phyloP scores from a whole-genome alignment of 1,140 invertebrate species.

The Antheraea mylitta region DNA sequence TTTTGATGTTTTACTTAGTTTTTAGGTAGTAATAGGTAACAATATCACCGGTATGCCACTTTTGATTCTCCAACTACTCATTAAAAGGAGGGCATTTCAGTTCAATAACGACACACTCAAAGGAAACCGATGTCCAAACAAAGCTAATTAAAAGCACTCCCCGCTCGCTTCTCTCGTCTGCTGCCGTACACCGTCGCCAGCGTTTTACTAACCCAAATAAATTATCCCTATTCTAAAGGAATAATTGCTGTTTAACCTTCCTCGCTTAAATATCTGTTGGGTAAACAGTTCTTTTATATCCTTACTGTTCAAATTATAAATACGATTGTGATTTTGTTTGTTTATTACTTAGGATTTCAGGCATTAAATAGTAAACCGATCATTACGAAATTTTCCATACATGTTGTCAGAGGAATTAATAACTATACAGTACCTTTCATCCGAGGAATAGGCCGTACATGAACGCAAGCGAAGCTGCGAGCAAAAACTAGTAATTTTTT shows the following conservation, averaged over 20 bases:
- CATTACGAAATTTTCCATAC: too few species aligned
- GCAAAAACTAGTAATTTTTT: too few species aligned
- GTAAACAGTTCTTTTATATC: not conserved
- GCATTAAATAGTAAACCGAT: too few species aligned
- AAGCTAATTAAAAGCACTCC: slow-evolving; percentile 38
- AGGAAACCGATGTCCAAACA: slow-evolving; percentile 38
- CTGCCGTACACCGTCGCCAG: not conserved
- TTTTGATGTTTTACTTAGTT: not conserved
- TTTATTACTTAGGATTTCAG: too few species aligned
- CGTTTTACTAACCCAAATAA: slow-evolving; percentile 41
- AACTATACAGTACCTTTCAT: too few species aligned
- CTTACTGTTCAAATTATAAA: too few species aligned
- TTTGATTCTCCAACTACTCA: not conserved
- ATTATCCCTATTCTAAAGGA: slow-evolving; percentile 36
- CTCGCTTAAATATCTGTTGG: not conserved
- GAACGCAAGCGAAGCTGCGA: too few species aligned
- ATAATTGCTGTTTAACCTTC: slow-evolving; percentile 31
- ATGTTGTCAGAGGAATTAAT: too few species aligned
- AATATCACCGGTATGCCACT: not conserved
- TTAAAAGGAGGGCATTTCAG: not conserved
- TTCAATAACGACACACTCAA: slow-evolving; percentile 11
- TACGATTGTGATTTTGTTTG: too few species aligned
- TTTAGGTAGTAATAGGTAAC: not conserved
- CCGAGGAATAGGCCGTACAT: too few species aligned
- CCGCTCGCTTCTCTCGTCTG: slow-evolving; percentile 16